Conservation (phyloP, 2,797 vertebrate species). For the Xyrichtys novacula region DNA sequence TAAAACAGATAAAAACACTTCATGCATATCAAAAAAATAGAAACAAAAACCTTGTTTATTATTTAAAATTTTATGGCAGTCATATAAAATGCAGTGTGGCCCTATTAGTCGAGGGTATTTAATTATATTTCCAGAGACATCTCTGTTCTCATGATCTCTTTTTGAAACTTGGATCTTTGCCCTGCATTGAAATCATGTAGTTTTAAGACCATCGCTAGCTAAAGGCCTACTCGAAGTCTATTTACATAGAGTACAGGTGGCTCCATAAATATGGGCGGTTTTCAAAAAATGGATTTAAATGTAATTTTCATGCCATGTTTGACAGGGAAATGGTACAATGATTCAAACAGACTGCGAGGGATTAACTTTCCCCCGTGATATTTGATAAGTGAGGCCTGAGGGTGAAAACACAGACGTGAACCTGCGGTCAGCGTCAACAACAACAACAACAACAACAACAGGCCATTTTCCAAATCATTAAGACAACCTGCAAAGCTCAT, state of each 20-base stretch:
- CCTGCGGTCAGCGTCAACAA: slow-evolving; percentile 38
- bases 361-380: slow-evolving; percentile 62
- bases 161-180: slow-evolving; percentile 50
- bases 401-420: slow-evolving; percentile 54
- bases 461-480: slow-evolving; percentile 46
- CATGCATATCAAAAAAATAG: not conserved
- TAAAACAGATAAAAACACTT: slow-evolving; percentile 25
- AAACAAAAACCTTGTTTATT: slow-evolving; percentile 1
- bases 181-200: slow-evolving; percentile 74
- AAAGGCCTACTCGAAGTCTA: slow-evolving; percentile 62
- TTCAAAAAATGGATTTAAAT: slow-evolving; percentile 87
- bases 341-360: slow-evolving; percentile 64
- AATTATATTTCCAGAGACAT: not conserved
- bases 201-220: slow-evolving; percentile 67
- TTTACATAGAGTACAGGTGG: slow-evolving; percentile 86
- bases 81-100: not conserved
- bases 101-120: not conserved
- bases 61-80: not conserved
- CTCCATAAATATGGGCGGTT: slow-evolving; percentile 79
- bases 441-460: slow-evolving; percentile 35
- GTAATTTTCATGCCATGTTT: slow-evolving; percentile 84
- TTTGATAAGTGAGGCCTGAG: slow-evolving; percentile 68
- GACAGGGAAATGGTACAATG: slow-evolving; percentile 85
- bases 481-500: slow-evolving; percentile 36
- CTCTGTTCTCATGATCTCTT: slow-evolving; percentile 5